A percentile compares a stretch with the other conserved stretches of the same genome.
Evolutionary conservation across 2,888 invertebrate genomes (phyloP).

Genomic region (Cheilosia pagana): DNA sequence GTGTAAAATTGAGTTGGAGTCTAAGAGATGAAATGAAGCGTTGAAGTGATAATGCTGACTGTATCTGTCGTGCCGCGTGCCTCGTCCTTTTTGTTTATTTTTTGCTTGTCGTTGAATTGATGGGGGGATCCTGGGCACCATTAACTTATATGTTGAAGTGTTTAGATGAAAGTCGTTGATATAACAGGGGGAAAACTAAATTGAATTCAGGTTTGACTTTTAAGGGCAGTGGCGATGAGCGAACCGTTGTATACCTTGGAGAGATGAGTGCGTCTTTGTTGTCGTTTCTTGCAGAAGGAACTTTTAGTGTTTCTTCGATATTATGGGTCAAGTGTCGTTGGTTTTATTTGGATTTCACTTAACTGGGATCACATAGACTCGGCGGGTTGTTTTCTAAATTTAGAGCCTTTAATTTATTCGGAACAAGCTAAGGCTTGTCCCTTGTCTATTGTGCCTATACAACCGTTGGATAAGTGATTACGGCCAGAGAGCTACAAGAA

Average conservation of each 20-base stretch:
- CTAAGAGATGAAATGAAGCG: constrained; percentile 37
- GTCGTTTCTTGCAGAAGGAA: too few species aligned
- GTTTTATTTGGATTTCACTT: too few species aligned
- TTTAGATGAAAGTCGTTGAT: constrained; percentile 39
- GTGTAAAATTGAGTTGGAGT: neutral
- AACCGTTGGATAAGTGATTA: too few species aligned
- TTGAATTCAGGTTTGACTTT: constrained; percentile 49
- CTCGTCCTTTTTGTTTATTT: constrained; percentile 33
- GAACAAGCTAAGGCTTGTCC: too few species aligned
- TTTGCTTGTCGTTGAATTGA: constrained; percentile 46
- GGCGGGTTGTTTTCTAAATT: too few species aligned
- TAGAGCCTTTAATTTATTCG: too few species aligned
- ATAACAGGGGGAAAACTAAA: constrained; percentile 46
- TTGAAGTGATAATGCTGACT: constrained; percentile 63
- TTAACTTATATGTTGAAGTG: constrained; percentile 52
- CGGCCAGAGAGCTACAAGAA: too few species aligned
- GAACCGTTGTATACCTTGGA: constrained; percentile 3
- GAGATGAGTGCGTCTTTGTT: neutral
- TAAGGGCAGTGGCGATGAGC: neutral
- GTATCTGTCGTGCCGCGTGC: constrained; percentile 16
- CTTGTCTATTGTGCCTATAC: too few species aligned
- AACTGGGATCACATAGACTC: too few species aligned
- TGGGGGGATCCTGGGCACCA: constrained; percentile 51
- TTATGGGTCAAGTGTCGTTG: too few species aligned
- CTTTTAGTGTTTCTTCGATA: too few species aligned